Evolutionary conservation across 2,113 vertebrate species (phyloP).

Genomic region (Phylloscopus whistleri): DNA sequence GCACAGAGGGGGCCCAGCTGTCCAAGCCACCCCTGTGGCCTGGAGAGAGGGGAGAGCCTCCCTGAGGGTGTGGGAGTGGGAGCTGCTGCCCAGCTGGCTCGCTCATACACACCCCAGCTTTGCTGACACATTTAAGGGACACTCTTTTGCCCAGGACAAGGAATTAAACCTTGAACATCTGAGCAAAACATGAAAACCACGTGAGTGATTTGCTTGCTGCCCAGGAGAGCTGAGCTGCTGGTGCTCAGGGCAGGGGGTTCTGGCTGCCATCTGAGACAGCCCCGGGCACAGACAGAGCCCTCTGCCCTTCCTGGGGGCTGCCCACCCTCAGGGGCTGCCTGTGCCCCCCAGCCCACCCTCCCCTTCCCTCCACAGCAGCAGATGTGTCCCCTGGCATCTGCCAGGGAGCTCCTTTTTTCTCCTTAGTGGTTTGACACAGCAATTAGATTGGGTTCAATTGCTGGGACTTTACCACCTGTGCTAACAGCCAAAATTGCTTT

Average conservation of each 20-base stretch:
- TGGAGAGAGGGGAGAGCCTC: not conserved
- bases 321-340: no score
- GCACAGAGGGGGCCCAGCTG: not conserved
- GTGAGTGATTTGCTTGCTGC: no score
- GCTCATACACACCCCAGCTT: not conserved
- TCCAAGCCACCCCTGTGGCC: no score
- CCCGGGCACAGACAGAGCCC: no score
- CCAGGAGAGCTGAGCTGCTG: no score
- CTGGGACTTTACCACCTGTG: constrained; percentile 16
- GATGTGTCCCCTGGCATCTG: not conserved
- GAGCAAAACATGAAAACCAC: not conserved
- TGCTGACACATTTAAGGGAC: not conserved
- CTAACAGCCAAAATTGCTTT: constrained; percentile 17
- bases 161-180: not conserved
- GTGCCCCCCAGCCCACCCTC: not conserved
- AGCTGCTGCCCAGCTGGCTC: not conserved
- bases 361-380: fast-evolving
- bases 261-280: no score
- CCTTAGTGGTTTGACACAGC: not conserved
- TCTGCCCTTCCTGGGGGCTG: not conserved
- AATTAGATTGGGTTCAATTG: constrained; percentile 10
- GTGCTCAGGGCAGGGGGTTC: no score
- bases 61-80: fast-evolving
- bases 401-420: not conserved
- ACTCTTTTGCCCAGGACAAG: not conserved